A percentile compares a stretch with the other conserved stretches of the same genome.
phyloP scores from a whole-genome alignment of 2,113 vertebrate genomes.

The Sula dactylatra region DNA sequence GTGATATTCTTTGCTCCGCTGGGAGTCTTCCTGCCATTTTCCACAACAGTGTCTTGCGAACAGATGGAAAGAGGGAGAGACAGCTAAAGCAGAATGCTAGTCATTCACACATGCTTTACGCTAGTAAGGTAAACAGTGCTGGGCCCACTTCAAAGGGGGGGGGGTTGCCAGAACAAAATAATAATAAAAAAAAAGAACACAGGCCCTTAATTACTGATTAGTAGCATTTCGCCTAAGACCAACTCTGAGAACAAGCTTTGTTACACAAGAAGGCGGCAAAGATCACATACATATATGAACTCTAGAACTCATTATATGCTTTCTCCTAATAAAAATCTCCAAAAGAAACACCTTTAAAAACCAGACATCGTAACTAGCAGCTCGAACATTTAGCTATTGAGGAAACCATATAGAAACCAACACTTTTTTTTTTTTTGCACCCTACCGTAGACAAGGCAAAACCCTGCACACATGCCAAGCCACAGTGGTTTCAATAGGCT shows the following conservation, averaged over 20 bases:
- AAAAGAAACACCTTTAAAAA: background rate
- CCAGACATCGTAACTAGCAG: background rate
- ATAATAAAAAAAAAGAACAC: background rate
- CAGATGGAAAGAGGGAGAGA: background rate
- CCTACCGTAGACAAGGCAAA: background rate
- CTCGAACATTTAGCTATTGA: accelerated
- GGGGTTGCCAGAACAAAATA: background rate
- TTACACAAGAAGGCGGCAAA: background rate
- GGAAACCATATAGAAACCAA: background rate
- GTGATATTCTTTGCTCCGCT: background rate
- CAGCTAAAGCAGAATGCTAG: background rate
- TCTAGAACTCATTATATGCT: background rate
- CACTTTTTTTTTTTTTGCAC: background rate
- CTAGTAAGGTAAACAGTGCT: background rate
- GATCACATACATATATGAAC: background rate
- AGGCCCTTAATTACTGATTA: background rate
- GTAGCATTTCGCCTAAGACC: background rate
- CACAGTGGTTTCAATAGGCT: background rate
- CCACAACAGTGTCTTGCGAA: background rate
- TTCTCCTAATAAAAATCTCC: background rate
- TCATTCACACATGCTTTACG: background rate
- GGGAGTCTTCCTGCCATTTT: background rate
- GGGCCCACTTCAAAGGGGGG: background rate
- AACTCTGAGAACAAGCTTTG: background rate
- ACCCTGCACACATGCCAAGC: background rate